Percentiles rank a stretch among this genome's conserved stretches.
Conservation (phyloP, 2,888 invertebrate species). For the Chymomyza fuscimana region DNA sequence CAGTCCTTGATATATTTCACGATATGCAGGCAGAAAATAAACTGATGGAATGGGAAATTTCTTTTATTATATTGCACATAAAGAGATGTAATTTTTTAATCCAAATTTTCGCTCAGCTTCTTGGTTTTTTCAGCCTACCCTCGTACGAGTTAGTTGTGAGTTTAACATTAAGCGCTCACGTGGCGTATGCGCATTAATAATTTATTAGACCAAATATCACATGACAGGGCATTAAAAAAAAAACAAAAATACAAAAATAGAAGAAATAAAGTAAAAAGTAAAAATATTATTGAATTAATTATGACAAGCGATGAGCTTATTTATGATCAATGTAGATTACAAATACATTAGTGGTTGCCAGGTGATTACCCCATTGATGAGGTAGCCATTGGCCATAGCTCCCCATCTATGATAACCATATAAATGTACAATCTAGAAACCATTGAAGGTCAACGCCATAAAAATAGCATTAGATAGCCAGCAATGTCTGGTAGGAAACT, state of each 20-base stretch:
- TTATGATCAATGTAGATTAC: slow-evolving; percentile 59
- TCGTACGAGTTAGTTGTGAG: neutral
- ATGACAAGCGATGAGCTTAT: slow-evolving; percentile 69
- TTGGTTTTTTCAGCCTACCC: too few species aligned
- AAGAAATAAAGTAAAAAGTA: slow-evolving; percentile 36
- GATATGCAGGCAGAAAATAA: too few species aligned
- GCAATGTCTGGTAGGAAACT: neutral
- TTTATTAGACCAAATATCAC: slow-evolving; percentile 24
- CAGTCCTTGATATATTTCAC: too few species aligned
- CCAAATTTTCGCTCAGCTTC: too few species aligned
- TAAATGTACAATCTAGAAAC: neutral
- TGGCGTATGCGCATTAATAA: slow-evolving; percentile 14
- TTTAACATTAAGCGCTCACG: neutral
- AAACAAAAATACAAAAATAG: neutral
- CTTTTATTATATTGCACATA: too few species aligned
- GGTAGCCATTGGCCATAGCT: too few species aligned
- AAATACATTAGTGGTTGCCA: slow-evolving; percentile 38
- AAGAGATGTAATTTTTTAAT: too few species aligned
- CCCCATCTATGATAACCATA: neutral
- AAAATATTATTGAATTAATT: slow-evolving; percentile 70
- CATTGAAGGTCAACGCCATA: neutral
- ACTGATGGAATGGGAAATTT: too few species aligned
- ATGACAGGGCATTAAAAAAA: neutral
- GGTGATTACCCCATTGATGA: neutral
- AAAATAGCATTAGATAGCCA: neutral